Percentiles rank a stretch among this genome's conserved stretches.
Conservation (phyloP, 2,113 vertebrate genomes). For the Mobula hypostoma region DNA sequence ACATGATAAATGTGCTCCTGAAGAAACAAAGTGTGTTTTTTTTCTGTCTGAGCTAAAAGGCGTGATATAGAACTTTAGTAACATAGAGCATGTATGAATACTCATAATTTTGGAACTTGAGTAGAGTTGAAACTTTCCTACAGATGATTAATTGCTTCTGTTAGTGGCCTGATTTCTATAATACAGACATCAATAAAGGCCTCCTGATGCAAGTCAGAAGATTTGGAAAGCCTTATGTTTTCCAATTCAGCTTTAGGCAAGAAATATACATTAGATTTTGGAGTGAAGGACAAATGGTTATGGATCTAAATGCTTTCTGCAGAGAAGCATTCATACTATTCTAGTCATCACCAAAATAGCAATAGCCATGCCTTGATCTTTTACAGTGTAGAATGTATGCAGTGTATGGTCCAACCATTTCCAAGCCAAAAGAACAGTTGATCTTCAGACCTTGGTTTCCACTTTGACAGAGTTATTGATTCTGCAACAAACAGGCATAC, state of each 20-base stretch:
- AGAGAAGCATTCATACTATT: not conserved
- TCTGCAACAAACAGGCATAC: not conserved
- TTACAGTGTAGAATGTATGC: not conserved
- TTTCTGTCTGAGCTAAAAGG: not conserved
- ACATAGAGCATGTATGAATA: not conserved
- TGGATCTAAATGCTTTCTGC: not conserved
- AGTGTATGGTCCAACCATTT: not conserved
- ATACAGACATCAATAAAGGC: not conserved
- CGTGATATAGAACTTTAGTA: not conserved
- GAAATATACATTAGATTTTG: not conserved
- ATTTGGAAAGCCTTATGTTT: not conserved
- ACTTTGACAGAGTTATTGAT: not conserved
- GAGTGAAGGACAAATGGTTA: not conserved
- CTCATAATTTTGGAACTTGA: not conserved
- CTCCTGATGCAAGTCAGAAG: not conserved
- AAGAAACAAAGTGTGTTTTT: not conserved
- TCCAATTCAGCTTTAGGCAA: not conserved
- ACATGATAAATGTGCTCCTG: not conserved
- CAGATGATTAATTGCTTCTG: not conserved
- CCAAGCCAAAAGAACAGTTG: not conserved
- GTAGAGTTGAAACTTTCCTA: not conserved
- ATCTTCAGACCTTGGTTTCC: not conserved
- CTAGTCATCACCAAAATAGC: not conserved
- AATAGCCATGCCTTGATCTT: not conserved
- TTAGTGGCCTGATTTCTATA: not conserved